A percentile compares a stretch with the other conserved stretches of the same genome.
These are phyloP conservation scores for Isaurus tuberculatus DNA, from an alignment of 92 coral and sea anemone species.

Conservation along the genomic window DNA sequence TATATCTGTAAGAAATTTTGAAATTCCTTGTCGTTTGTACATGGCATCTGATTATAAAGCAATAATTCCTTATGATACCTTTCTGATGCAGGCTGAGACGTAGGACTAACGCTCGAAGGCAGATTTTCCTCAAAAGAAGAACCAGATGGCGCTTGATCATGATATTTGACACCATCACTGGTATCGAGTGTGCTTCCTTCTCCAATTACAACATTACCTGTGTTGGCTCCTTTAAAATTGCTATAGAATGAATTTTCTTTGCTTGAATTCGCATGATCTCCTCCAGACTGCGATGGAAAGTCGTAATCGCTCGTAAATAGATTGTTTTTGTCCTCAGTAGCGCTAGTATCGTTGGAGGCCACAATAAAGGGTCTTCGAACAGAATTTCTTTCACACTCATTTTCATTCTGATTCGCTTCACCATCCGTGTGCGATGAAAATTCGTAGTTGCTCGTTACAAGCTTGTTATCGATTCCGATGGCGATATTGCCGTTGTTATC, in stretches of 20 bases:
- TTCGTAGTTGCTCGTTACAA: conserved; percentile 36
- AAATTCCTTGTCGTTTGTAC: not conserved
- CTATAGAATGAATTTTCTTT: not conserved
- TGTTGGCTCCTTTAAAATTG: not conserved
- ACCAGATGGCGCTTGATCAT: not conserved
- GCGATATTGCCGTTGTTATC: not conserved
- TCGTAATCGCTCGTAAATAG: not conserved
- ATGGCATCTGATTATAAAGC: not conserved
- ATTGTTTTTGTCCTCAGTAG: not conserved
- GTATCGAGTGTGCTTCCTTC: not conserved
- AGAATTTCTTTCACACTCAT: no score
- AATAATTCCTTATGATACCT: not conserved
- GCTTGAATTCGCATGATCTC: not conserved
- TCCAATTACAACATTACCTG: not conserved
- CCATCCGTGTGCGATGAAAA: not conserved
- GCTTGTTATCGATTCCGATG: not conserved
- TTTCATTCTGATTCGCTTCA: no score
- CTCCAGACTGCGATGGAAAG: not conserved
- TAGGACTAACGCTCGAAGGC: not conserved
- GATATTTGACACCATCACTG: conserved; percentile 55
- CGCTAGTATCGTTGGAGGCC: not conserved
- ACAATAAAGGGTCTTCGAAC: not conserved
- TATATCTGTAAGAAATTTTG: not conserved
- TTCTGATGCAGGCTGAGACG: not conserved
- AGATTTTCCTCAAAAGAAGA: not conserved